Percentiles rank a stretch among this genome's conserved stretches.
phyloP scores from a whole-genome alignment of 2,113 vertebrate genomes.

The Neogobius melanostomus region DNA sequence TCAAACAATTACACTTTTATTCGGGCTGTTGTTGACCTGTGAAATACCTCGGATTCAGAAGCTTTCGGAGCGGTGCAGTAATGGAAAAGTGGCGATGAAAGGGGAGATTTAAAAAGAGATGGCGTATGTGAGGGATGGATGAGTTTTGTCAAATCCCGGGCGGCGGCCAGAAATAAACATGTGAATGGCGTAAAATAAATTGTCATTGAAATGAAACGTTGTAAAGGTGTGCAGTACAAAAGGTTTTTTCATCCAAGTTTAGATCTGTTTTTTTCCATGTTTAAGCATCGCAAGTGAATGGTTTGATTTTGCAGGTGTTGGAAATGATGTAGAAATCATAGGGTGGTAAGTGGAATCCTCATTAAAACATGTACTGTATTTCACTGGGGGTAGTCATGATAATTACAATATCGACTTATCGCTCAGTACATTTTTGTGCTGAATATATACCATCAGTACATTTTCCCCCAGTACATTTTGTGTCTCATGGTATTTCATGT shows the following conservation, averaged over 20 bases:
- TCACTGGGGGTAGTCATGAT: too few species aligned
- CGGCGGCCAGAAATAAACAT: background rate
- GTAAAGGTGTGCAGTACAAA: background rate
- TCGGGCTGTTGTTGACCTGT: constrained; percentile 12
- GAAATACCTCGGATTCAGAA: constrained; percentile 14
- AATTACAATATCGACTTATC: too few species aligned
- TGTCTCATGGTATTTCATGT: too few species aligned
- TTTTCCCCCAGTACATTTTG: too few species aligned
- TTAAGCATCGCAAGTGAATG: too few species aligned
- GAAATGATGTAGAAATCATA: too few species aligned
- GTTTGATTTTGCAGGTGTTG: too few species aligned
- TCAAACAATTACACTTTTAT: constrained; percentile 31
- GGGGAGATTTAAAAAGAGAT: constrained; percentile 10
- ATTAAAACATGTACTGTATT: too few species aligned
- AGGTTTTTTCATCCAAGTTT: background rate
- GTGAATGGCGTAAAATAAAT: background rate
- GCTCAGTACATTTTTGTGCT: too few species aligned
- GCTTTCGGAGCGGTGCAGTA: constrained; percentile 9
- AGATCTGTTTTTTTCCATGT: background rate
- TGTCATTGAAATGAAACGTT: background rate
- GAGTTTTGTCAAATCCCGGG: background rate
- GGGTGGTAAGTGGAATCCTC: too few species aligned
- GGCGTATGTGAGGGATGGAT: background rate
- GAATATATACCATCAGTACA: too few species aligned
- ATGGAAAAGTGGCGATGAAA: constrained; percentile 34